Evolutionary conservation across 2,888 invertebrate genomes (phyloP).

Genomic region (Harpalus rufipes): DNA sequence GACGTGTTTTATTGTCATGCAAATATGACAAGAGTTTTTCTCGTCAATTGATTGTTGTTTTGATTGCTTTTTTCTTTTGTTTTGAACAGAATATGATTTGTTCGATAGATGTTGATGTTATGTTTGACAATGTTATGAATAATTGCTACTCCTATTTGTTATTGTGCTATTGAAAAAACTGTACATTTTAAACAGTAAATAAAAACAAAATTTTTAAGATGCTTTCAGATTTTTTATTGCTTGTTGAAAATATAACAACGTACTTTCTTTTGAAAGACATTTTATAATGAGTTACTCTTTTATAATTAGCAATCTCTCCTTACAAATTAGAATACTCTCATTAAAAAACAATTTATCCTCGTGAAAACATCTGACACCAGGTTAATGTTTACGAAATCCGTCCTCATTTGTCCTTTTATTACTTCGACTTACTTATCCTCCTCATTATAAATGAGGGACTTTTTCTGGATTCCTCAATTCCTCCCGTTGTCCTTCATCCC

Average conservation of each 20-base stretch:
- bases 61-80: background rate
- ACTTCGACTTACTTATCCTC: constrained; percentile 30
- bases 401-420: constrained; percentile 59
- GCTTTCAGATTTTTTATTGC: too few relatives aligned
- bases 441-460: constrained; percentile 54
- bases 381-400: constrained; percentile 54
- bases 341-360: constrained; percentile 52
- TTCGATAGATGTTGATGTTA: background rate
- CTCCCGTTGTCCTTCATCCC: too few relatives aligned
- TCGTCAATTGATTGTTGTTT: constrained; percentile 33
- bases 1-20: constrained; percentile 38
- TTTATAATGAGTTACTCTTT: constrained; percentile 5
- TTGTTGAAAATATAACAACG: background rate
- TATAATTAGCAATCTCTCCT: constrained; percentile 31
- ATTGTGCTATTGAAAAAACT: too few relatives aligned
- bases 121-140: constrained; percentile 9
- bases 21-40: constrained; percentile 26
- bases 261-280: background rate
- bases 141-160: background rate
- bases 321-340: constrained; percentile 32
- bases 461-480: background rate
- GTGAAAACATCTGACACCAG: constrained; percentile 40
- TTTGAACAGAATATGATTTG: background rate
- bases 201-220: too few relatives aligned
- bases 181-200: too few relatives aligned